Percentiles rank a stretch among this genome's conserved stretches.
phyloP scores from a whole-genome alignment of 2,113 vertebrate genomes.

The Syngnathoides biaculeatus region DNA sequence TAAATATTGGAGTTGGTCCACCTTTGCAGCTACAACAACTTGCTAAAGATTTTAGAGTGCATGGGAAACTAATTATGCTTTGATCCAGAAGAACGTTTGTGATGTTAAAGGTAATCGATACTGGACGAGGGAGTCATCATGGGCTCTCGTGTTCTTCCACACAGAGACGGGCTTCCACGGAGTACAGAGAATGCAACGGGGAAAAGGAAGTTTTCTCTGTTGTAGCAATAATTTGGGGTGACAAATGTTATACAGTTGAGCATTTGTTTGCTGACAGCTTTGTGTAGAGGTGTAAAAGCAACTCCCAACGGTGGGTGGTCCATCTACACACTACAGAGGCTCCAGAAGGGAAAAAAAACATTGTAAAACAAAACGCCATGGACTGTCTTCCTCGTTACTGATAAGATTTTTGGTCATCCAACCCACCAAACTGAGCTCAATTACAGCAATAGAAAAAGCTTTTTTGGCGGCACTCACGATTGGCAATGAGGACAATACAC shows the following conservation, averaged over 20 bases:
- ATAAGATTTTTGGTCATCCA: neutral
- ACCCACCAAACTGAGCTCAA: neutral
- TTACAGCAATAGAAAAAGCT: neutral
- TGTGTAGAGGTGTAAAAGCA: neutral
- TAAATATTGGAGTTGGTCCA: neutral
- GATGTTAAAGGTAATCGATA: neutral
- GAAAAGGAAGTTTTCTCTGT: neutral
- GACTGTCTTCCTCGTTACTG: neutral
- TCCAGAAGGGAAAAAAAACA: no score
- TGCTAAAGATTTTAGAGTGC: neutral
- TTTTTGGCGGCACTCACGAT: neutral
- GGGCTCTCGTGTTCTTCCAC: neutral
- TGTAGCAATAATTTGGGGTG: neutral
- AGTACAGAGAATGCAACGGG: neutral
- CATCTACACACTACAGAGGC: no score
- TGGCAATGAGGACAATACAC: neutral
- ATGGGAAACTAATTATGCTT: neutral
- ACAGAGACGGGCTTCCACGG: neutral
- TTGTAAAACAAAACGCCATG: no score
- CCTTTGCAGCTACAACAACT: neutral
- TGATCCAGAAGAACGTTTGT: neutral
- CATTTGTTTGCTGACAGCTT: neutral
- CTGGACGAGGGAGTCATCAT: neutral
- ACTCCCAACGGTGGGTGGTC: neutral
- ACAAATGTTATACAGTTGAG: neutral